Evolutionary conservation across 1,140 invertebrate genomes (phyloP).

Genomic region (Conopomorpha cramerella): DNA sequence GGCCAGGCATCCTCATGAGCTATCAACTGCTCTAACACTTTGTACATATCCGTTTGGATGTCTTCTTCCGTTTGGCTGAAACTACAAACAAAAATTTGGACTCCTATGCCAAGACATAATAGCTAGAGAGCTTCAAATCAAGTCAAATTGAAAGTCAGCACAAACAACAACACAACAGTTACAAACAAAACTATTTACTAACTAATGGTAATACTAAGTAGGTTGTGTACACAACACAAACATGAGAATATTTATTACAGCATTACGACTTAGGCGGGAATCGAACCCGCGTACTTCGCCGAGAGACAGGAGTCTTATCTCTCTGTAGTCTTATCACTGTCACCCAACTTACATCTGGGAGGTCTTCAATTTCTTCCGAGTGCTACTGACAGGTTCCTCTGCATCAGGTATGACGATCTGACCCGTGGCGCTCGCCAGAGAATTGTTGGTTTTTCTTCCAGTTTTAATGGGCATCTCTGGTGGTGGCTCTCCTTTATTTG

Average conservation of each 20-base stretch:
- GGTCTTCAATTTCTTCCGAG: constrained; percentile 66
- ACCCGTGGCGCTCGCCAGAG: constrained; percentile 79
- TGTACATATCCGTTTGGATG: constrained; percentile 85
- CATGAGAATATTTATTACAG: too few relatives aligned
- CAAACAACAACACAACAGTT: too few relatives aligned
- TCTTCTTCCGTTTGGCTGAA: constrained; percentile 81
- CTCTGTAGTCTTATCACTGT: too few relatives aligned
- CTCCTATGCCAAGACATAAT: too few relatives aligned
- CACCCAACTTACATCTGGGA: constrained; percentile 72
- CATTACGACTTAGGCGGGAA: too few relatives aligned
- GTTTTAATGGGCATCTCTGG: constrained; percentile 59
- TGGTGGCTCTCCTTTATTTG: constrained; percentile 47
- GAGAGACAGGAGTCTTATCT: too few relatives aligned
- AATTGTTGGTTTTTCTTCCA: constrained; percentile 86
- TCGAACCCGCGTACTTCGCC: too few relatives aligned
- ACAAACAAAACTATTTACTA: too few relatives aligned
- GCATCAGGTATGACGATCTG: constrained; percentile 76
- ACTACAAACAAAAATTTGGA: constrained; percentile 53
- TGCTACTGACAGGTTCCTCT: constrained; percentile 42
- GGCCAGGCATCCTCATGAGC: constrained; percentile 91
- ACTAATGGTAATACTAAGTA: too few relatives aligned
- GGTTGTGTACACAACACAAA: too few relatives aligned
- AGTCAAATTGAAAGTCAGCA: too few relatives aligned
- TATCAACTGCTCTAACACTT: constrained; percentile 82
- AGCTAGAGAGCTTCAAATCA: too few relatives aligned